Evolutionary conservation across 92 coral and sea anemone species (phyloP).

Genomic region (Heteractis magnifica): DNA sequence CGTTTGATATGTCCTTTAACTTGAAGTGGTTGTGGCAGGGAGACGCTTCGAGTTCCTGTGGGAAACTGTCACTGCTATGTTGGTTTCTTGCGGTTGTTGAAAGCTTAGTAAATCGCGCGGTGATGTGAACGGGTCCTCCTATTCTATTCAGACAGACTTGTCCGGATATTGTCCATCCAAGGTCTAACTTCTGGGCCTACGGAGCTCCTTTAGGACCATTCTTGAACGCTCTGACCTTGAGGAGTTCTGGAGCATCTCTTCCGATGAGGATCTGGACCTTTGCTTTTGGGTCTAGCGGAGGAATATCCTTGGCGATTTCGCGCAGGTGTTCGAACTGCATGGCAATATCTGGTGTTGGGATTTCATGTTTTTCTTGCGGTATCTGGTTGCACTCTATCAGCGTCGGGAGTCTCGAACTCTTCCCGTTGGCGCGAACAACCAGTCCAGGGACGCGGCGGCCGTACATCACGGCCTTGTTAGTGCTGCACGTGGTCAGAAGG

Average conservation of each 20-base stretch:
- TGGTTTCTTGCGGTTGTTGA: conserved; percentile 16
- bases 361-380: conserved; percentile 47
- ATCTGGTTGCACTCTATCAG: conserved; percentile 17
- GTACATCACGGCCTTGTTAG: conserved; percentile 35
- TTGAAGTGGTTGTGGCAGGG: conserved; percentile 22
- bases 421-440: conserved; percentile 20
- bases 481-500: conserved; percentile 44
- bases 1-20: conserved; percentile 9
- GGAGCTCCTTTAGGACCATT: not conserved
- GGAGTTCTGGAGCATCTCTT: conserved; percentile 39
- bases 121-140: conserved; percentile 34
- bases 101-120: not conserved
- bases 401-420: conserved; percentile 21
- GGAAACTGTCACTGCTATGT: not conserved
- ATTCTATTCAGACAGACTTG: conserved; percentile 15
- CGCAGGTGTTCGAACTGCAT: conserved; percentile 27
- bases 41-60: not conserved
- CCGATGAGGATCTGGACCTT: conserved; percentile 30
- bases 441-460: conserved; percentile 41
- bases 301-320: conserved; percentile 28
- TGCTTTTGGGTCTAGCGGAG: conserved; percentile 31
- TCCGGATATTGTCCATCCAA: conserved; percentile 29
- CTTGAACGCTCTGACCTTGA: conserved; percentile 32
- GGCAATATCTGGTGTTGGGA: conserved; percentile 33
- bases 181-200: conserved; percentile 12